Base-by-base conservation (phyloP, 2,797 vertebrate species). In the Poecile montanus region DNA sequence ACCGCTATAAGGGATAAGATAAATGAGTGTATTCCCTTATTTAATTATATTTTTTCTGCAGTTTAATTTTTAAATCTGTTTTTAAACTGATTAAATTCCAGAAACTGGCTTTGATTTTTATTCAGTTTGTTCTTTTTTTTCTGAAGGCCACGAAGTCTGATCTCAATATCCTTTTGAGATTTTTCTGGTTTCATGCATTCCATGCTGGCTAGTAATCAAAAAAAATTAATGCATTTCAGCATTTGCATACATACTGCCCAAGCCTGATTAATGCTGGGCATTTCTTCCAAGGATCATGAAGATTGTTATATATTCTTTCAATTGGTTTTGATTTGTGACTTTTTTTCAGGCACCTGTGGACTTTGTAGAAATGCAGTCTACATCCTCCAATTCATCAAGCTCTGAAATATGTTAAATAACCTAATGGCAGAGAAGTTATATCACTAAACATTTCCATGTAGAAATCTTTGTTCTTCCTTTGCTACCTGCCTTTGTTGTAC, bases 401-500 rank as follows among this genome's bases (percentile, higher is more conserved):
- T 7, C 14, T 38, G n/a, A 72, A 78, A 75, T 25, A 7, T 3
- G 18, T 34, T 75, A 20, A 15, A 22, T 18, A 56, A 70, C 45
- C 10, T 32, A 58, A 56, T 26, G 29, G 8, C n/a, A 73, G 10
- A 81, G 32, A 72, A 94, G 15, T 45, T 80, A 2, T 8, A 45
- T 42, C 16, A 53, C 38, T 83, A 85, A 71, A 38, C 3, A 57
- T 68, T 85, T 82, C 13, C 42, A 1, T 38, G 12, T 30, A 67
- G 40, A 56, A 25, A 67, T 48, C 9, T 58, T 67, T 67, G 12
- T 50, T 77, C 29, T 71, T 20, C 8, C 23, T 77, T 74, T 84
- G 47, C 34, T 30, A 34, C 21, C 9, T n/a, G 3, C 30, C 16
- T 57, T 76, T 61, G 11, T 50, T 0, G 0, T 29, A 29, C 5